These are phyloP conservation scores for Aricia agestis DNA, from an alignment of 1,140 invertebrate species.

Conservation along the genomic window DNA sequence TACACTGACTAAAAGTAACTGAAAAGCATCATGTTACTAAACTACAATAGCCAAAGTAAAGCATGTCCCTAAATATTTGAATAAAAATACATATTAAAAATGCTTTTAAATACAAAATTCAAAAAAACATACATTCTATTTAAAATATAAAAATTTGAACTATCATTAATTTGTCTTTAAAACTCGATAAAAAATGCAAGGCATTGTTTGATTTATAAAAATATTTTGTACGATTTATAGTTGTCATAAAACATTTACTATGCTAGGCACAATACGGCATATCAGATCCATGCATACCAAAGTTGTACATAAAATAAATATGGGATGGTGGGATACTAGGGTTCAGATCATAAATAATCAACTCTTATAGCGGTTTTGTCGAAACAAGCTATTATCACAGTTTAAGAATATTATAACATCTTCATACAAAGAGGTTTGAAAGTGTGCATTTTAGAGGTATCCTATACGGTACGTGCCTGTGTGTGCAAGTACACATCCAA, in stretches of 20 bases:
- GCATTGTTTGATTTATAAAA: conserved; percentile 9
- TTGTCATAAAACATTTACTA: background rate
- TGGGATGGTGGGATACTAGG: background rate
- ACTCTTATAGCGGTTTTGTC: no score
- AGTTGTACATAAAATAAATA: conserved; percentile 21
- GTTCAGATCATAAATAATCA: no score
- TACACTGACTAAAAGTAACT: background rate
- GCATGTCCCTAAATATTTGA: background rate
- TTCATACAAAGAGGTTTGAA: no score
- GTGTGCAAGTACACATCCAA: no score
- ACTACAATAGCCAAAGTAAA: background rate
- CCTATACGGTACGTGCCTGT: no score
- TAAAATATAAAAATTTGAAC: background rate
- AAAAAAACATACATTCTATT: background rate
- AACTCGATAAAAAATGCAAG: conserved; percentile 10
- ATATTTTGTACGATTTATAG: conserved; percentile 1
- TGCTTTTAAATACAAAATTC: background rate
- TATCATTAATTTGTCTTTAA: background rate
- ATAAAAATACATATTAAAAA: background rate
- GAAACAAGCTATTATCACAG: no score
- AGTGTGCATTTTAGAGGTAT: no score
- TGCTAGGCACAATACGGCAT: conserved; percentile 10
- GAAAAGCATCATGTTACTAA: background rate
- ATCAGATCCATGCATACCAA: conserved; percentile 7
- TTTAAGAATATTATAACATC: no score